Conservation (phyloP, 2,113 vertebrate genomes). For the Phoenicopterus ruber region DNA sequence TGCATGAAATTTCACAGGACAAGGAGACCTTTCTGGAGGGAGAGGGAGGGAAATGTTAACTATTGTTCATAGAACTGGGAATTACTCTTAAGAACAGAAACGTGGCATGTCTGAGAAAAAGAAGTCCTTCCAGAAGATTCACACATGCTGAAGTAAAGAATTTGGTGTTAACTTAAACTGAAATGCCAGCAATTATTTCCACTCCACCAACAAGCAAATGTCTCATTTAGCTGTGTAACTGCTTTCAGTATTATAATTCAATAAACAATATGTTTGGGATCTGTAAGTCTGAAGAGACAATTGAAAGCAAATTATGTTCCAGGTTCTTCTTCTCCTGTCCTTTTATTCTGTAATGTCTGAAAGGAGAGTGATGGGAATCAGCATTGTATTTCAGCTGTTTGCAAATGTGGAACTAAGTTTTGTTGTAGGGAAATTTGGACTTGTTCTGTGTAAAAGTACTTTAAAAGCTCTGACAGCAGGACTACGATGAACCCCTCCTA, state of each 20-base stretch:
- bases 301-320: background rate
- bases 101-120: background rate
- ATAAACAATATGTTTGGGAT: background rate
- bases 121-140: background rate
- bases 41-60: background rate
- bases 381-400: background rate
- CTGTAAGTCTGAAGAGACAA: background rate
- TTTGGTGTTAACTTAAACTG: background rate
- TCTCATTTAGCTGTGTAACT: background rate
- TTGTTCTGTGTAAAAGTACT: background rate
- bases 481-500: background rate
- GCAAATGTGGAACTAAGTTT: background rate
- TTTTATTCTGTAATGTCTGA: background rate
- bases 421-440: background rate
- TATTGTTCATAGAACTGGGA: background rate
- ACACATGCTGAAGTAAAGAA: background rate
- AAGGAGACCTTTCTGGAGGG: background rate
- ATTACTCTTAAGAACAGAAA: background rate
- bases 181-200: background rate
- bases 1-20: background rate
- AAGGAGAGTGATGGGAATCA: background rate
- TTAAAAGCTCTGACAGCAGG: background rate
- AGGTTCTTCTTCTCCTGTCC: background rate
- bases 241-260: background rate
- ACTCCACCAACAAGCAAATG: background rate